Evolutionary conservation across 1,140 invertebrate species (phyloP), one percentile per base, ranked within the genome.

Genomic region (Idris sp.): DNA sequence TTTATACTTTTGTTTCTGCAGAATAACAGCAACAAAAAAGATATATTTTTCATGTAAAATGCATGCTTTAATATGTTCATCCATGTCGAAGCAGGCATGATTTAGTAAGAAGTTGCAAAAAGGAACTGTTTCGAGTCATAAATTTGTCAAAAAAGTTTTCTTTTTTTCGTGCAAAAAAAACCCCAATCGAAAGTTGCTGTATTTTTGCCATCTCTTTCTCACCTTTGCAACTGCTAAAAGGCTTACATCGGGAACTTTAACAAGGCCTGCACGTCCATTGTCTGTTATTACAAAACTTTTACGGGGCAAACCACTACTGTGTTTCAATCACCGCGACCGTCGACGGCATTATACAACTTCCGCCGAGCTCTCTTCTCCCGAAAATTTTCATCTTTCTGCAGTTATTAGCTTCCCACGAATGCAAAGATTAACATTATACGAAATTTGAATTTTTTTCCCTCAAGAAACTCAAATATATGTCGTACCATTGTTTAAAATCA

Each of bases 211-310:
- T 43, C 44, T 43, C 61, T 56, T 74, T 72, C 56, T 72, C 67
- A 72, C 67, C 61, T 72, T 28, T 5, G 33, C 49, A 72, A 72
- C 53, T 76, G 62, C 46, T 46, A 26, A 65, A 67, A 71, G 67
- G 61, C 74, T 76, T 67, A 67, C 30, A 65, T 44, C 40, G n/a
- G 40, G n/a, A 77, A 68, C 36, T 77, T 68, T 65, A 77, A 68
- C 51, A 61, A 76, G n/a, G 74, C 61, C 53, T 43, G 30, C 53
- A 58, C 59, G 74, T 54, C 71, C 59, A 79, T 79, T 73, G 64
- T 64, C 65, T 72, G 68, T 81, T 84, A 81, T 83, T 80, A 75
- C 74, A 35, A 81, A 84, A 83, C 78, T 83, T 84, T 77, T 65
- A 67, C 77, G 33, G n/a, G 61, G 36, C 48, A 58, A 68, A 58